Conservation (phyloP, 2,888 invertebrate genomes). For the Latrodectus elegans region DNA sequence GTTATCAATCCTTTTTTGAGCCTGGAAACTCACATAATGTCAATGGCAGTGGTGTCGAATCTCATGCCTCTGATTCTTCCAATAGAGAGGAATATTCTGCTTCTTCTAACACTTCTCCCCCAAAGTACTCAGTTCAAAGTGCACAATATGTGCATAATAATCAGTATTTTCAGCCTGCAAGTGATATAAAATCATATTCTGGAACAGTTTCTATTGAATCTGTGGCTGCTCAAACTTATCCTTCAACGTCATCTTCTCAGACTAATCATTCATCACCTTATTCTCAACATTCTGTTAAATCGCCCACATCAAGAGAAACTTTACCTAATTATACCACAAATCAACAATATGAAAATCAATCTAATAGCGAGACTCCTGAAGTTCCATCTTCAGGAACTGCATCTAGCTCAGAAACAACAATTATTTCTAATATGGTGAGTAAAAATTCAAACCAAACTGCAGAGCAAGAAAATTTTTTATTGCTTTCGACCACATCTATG, state of each 20-base stretch:
- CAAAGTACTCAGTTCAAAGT: conserved; percentile 45
- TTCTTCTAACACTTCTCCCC: conserved; percentile 17
- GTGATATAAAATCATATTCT: conserved; percentile 28
- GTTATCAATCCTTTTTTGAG: conserved; percentile 56
- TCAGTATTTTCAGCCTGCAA: conserved; percentile 36
- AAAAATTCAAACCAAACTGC: conserved; percentile 43
- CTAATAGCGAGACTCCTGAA: conserved; percentile 29
- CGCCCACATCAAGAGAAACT: conserved; percentile 30
- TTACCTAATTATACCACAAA: conserved; percentile 25
- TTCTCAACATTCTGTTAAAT: conserved; percentile 39
- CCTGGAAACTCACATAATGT: conserved; percentile 21
- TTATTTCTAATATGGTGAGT: conserved; percentile 16
- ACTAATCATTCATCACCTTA: conserved; percentile 43
- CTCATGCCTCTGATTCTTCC: conserved; percentile 22
- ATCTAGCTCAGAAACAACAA: conserved; percentile 21
- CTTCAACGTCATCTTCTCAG: conserved; percentile 38
- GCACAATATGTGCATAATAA: conserved; percentile 38
- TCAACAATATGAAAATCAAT: conserved; percentile 25
- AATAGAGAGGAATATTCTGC: conserved; percentile 31
- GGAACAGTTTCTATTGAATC: conserved; percentile 7
- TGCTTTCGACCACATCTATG: conserved; percentile 72
- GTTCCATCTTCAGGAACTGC: conserved; percentile 18
- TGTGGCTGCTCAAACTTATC: conserved; percentile 25
- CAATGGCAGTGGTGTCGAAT: conserved; percentile 23
- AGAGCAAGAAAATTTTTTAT: conserved; percentile 70